Base-by-base conservation (phyloP, 2,113 vertebrate species). In the Benitochromis conjunctus region DNA sequence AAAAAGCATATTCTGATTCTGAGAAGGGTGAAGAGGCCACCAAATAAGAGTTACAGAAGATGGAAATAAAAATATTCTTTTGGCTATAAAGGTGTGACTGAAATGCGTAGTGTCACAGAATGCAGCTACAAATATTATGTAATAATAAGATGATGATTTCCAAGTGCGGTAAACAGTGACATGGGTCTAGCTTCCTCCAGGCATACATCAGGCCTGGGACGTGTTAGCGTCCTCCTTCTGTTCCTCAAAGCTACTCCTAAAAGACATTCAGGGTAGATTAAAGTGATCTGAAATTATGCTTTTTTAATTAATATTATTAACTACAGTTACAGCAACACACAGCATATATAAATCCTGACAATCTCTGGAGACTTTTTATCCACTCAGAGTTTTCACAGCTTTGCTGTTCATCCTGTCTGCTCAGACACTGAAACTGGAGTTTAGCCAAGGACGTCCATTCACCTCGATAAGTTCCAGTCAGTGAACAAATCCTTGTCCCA, bases 381-480 rank as follows among this genome's bases (percentile, higher is more conserved):
- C 71, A 56, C 64, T 53, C 3, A 38, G 53, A 83, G 79, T 81
- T 53, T 38, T 14, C 34, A n/a, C 46, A 66, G 88, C 71, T 83
- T 66, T 80, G 38, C 48, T 83, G 43, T 21, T 81, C 46, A 34
- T 79, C 53, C n/a, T 24, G 13, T 64, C 29, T n/a, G 24, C 34
- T 71, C 83, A 55, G 9, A 88, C 80, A 71, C 46, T 46, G 64
- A 76, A 46, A 54, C 8, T 51, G 29, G 36, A 82, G 29, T 89
- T 86, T 21, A 78, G 83, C 77, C 82, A 87, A 90, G 84, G 86
- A 90, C 54, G 16, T 9, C 19, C 9, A 54, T 84, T 86, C 76
- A 55, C 77, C 14, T 55, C 51, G 5, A 83, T 58, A 48, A 38
- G 71, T 54, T 82, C 34, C 69, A 48, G 55, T 38, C 79, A 46